Conservation (phyloP, 2,113 vertebrate genomes). For the Tauraco erythrolophus region DNA sequence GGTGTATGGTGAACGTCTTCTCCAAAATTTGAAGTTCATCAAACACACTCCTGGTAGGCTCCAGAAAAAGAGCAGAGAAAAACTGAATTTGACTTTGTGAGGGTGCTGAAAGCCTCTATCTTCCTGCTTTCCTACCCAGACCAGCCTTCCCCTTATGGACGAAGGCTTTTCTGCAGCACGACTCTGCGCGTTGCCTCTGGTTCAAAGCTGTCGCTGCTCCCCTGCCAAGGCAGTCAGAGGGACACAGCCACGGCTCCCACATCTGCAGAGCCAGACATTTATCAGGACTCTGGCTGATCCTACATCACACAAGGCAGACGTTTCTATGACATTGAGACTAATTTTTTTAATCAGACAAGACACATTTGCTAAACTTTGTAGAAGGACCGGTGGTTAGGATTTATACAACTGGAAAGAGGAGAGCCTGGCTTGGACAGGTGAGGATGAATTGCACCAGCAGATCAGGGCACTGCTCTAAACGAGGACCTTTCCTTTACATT, state of each 20-base stretch:
- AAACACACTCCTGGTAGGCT: not conserved
- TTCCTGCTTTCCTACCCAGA: not conserved
- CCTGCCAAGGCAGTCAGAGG: rapidly evolving
- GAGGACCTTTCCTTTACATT: not conserved
- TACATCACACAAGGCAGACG: rapidly evolving
- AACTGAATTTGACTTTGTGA: not conserved
- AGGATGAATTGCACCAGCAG: not conserved
- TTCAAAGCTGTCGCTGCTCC: not conserved
- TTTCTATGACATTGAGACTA: not conserved
- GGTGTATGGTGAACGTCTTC: not conserved
- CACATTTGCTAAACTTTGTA: rapidly evolving
- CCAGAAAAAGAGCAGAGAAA: not conserved
- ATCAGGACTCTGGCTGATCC: not conserved
- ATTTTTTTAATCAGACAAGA: not conserved
- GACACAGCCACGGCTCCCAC: rapidly evolving
- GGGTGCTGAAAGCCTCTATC: not conserved
- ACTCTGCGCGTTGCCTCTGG: not conserved
- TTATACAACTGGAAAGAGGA: not conserved
- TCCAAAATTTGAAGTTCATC: not conserved
- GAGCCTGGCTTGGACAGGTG: not conserved
- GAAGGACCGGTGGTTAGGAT: not conserved
- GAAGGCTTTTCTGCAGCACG: not conserved
- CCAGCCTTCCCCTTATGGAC: not conserved
- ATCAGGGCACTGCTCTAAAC: not conserved
- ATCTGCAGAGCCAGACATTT: rapidly evolving